Percentiles rank a stretch among this genome's conserved stretches.
These are phyloP conservation scores for Falco rusticolus DNA, from an alignment of 2,797 vertebrate species.

Conservation along the genomic window DNA sequence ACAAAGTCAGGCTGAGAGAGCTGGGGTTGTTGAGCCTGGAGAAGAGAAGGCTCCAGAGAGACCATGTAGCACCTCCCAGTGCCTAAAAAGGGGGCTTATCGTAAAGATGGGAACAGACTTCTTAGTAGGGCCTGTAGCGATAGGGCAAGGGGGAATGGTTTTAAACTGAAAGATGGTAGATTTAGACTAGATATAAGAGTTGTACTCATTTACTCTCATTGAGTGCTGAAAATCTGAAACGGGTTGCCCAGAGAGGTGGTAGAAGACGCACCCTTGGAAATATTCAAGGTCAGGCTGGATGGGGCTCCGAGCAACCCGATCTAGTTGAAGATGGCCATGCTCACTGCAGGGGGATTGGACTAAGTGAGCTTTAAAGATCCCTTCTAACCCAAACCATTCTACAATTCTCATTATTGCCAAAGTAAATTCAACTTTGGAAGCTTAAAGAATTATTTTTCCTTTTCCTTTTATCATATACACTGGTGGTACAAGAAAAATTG, in stretches of 20 bases:
- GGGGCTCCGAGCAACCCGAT: background rate
- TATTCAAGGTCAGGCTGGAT: too few species aligned
- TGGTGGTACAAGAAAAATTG: background rate
- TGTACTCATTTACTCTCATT: too few species aligned
- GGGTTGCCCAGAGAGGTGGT: background rate
- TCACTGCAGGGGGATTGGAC: background rate
- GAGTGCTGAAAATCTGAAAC: background rate
- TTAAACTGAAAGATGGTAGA: background rate
- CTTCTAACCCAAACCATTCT: background rate
- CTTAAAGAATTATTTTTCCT: background rate
- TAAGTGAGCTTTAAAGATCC: background rate
- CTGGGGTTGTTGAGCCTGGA: too few species aligned
- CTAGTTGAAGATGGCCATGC: background rate
- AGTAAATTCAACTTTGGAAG: background rate
- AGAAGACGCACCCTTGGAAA: background rate
- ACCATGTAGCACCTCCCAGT: too few species aligned
- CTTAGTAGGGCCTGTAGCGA: background rate
- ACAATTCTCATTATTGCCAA: background rate
- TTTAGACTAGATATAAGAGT: background rate
- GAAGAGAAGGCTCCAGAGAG: too few species aligned
- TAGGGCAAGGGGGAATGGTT: background rate
- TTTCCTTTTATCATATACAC: background rate
- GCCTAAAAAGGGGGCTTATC: too few species aligned
- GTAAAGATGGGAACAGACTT: too few species aligned
- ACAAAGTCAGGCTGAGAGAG: too few species aligned